phyloP scores from a whole-genome alignment of 1,140 invertebrate genomes.

The Cotesia chilonis region DNA sequence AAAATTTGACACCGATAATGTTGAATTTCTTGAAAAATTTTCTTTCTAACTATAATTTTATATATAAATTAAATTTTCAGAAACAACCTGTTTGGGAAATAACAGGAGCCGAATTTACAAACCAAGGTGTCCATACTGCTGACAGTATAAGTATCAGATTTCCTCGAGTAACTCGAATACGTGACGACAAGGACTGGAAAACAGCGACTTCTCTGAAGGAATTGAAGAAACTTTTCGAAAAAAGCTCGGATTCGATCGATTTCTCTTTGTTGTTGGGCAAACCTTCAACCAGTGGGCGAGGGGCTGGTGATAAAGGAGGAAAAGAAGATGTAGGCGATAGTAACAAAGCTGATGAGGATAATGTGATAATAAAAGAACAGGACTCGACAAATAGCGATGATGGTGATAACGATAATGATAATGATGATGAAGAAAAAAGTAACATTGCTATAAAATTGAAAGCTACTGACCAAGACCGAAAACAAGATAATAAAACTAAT shows the following conservation, averaged over 20 bases:
- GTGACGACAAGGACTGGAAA: constrained; percentile 86
- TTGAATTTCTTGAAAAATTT: no score
- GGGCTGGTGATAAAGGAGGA: constrained; percentile 20
- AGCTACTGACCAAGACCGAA: not conserved
- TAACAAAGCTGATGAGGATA: constrained; percentile 8
- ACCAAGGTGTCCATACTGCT: constrained; percentile 87
- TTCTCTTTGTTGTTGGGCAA: constrained; percentile 66
- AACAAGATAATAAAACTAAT: no score
- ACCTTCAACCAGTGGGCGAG: not conserved
- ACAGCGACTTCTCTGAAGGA: constrained; percentile 82
- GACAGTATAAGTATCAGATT: constrained; percentile 92
- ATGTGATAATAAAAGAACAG: constrained; percentile 13
- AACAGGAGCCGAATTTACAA: constrained; percentile 90
- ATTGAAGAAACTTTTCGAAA: constrained; percentile 72
- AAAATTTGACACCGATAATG: not conserved
- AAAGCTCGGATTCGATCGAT: constrained; percentile 75
- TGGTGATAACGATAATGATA: not conserved
- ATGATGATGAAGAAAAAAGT: constrained; percentile 18
- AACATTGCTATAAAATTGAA: constrained; percentile 28
- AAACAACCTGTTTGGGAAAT: constrained; percentile 93
- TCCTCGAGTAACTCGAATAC: constrained; percentile 84
- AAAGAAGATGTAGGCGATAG: not conserved
- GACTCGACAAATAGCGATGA: constrained; percentile 10
- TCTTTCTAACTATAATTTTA: constrained; percentile 29
- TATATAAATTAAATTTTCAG: constrained; percentile 45